Conservation (phyloP, 2,797 vertebrate species). For the Neosilurus mollespiculum region DNA sequence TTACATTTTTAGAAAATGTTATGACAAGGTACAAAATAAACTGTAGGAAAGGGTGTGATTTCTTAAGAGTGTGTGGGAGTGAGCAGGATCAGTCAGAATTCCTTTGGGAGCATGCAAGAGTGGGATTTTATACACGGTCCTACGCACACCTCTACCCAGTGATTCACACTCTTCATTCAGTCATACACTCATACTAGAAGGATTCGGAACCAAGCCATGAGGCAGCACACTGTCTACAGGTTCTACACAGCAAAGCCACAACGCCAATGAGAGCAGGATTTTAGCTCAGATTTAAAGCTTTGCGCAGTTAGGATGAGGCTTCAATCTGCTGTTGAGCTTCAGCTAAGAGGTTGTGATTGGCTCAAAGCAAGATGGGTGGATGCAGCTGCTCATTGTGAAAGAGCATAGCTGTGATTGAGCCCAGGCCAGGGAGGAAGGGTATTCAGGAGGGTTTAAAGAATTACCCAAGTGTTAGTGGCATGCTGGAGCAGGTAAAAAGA, state of each 20-base stretch:
- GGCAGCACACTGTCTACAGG: conserved; percentile 66
- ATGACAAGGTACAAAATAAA: background rate
- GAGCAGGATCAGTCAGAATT: background rate
- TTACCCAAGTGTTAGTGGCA: conserved; percentile 60
- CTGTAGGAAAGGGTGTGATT: background rate
- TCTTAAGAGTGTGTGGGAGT: background rate
- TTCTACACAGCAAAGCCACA: conserved; percentile 66
- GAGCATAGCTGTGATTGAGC: conserved; percentile 66
- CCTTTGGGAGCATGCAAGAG: background rate
- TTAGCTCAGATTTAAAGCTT: conserved; percentile 61
- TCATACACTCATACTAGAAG: conserved; percentile 53
- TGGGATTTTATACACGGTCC: conserved; percentile 5
- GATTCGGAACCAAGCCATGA: conserved; percentile 62
- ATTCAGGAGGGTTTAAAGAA: conserved; percentile 49
- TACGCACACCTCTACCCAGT: conserved; percentile 6
- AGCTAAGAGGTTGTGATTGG: conserved; percentile 64
- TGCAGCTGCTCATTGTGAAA: conserved; percentile 62
- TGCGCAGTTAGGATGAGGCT: conserved; percentile 66
- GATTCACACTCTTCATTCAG: conserved; percentile 36
- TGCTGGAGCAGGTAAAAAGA: conserved; percentile 53
- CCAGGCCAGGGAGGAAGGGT: conserved; percentile 59
- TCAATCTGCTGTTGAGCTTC: conserved; percentile 62
- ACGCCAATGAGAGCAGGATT: conserved; percentile 69
- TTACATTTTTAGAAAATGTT: background rate
- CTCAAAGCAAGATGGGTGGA: conserved; percentile 62